phyloP scores from a whole-genome alignment of 2,113 vertebrate genomes.

The Eleginops maclovinus region DNA sequence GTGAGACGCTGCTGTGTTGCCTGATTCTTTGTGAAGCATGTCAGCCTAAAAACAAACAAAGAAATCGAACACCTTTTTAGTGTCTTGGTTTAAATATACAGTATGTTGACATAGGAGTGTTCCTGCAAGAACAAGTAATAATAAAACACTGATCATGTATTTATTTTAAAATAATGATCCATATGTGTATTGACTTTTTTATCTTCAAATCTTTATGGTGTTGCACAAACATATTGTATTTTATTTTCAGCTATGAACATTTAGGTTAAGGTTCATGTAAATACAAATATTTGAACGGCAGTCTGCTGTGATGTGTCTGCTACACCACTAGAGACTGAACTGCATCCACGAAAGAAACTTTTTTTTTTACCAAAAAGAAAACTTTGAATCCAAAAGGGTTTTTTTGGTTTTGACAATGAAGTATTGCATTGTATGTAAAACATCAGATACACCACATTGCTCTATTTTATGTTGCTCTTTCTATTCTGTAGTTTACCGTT shows the following conservation, averaged over 20 bases:
- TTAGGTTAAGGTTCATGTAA: too few species aligned
- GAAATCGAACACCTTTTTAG: constrained; percentile 21
- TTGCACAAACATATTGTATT: background rate
- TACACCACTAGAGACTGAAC: constrained; percentile 83
- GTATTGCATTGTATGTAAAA: background rate
- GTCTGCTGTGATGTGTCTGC: constrained; percentile 64
- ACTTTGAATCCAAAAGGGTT: background rate
- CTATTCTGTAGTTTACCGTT: background rate
- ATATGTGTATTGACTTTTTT: background rate
- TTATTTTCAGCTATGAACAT: too few species aligned
- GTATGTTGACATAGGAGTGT: background rate
- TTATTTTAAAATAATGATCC: background rate
- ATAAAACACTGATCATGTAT: too few species aligned
- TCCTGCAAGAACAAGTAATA: background rate
- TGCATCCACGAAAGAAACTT: constrained; percentile 58
- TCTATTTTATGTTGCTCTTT: too few species aligned
- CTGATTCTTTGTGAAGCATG: constrained; percentile 19
- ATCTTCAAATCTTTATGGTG: background rate
- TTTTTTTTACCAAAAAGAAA: constrained; percentile 4
- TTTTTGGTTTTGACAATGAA: background rate
- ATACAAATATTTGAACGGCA: background rate
- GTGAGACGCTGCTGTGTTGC: background rate
- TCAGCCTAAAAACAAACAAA: constrained; percentile 50
- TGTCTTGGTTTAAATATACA: constrained; percentile 1
- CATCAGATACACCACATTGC: too few species aligned